Conservation (phyloP, 2,888 invertebrate genomes). For the Meganola albula region DNA sequence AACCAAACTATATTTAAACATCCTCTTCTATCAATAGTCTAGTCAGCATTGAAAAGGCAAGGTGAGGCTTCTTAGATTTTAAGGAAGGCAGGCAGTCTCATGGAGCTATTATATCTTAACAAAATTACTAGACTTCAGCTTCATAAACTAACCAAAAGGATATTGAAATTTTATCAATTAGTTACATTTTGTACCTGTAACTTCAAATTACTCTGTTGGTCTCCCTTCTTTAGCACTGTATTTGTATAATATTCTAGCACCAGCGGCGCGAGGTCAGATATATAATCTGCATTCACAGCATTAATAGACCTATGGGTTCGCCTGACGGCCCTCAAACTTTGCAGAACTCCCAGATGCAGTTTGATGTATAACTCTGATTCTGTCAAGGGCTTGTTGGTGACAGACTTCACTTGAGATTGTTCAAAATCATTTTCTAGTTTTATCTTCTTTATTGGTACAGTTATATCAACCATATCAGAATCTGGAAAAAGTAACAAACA, state of each 20-base stretch:
- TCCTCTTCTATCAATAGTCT: no score
- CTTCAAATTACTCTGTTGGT: conserved; percentile 53
- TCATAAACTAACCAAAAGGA: no score
- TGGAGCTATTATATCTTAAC: no score
- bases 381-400: conserved; percentile 35
- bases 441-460: conserved; percentile 55
- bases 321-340: conserved; percentile 78
- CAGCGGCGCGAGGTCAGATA: conserved; percentile 68
- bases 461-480: conserved; percentile 52
- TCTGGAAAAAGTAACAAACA: no score
- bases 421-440: conserved; percentile 55
- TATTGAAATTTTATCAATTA: no score
- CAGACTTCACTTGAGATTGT: conserved; percentile 41
- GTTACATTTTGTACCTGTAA: no score
- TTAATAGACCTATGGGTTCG: conserved; percentile 72
- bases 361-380: conserved; percentile 77
- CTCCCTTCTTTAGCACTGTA: conserved; percentile 47
- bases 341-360: conserved; percentile 82
- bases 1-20: no score
- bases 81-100: no score
- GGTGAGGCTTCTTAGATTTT: no score
- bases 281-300: conserved; percentile 80
- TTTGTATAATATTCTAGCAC: conserved; percentile 62
- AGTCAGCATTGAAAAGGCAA: no score
- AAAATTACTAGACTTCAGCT: no score